Evolutionary conservation across 2,888 invertebrate genomes (phyloP).

Genomic region (Dioctria linearis): DNA sequence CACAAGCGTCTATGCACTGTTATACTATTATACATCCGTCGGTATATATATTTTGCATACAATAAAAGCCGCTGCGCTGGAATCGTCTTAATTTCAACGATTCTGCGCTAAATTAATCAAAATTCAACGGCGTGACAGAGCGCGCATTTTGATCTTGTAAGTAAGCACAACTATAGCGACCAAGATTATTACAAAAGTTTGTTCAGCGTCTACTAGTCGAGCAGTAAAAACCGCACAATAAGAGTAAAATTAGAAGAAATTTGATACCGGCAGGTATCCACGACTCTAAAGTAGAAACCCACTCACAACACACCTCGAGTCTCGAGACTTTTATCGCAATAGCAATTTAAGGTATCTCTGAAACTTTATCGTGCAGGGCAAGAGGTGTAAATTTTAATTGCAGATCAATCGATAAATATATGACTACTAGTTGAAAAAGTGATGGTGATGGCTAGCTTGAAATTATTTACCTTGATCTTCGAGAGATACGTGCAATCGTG

Average conservation of each 20-base stretch:
- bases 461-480: background rate
- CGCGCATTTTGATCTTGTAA: slow-evolving; percentile 18
- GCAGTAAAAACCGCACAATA: slow-evolving; percentile 51
- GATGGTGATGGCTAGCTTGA: background rate
- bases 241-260: slow-evolving; percentile 54
- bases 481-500: too few relatives aligned
- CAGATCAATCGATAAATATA: background rate
- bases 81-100: background rate
- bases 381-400: slow-evolving; percentile 31
- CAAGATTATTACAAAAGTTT: slow-evolving; percentile 42
- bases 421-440: background rate
- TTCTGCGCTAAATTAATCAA: slow-evolving; percentile 35
- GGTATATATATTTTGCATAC: slow-evolving; percentile 12
- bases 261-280: slow-evolving; percentile 39
- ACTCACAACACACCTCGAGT: background rate
- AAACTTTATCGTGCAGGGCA: slow-evolving; percentile 6
- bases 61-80: slow-evolving; percentile 10
- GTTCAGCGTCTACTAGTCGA: slow-evolving; percentile 34
- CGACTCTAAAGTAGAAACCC: background rate
- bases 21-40: background rate
- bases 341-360: background rate
- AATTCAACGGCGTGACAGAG: slow-evolving; percentile 29
- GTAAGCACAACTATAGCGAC: slow-evolving; percentile 8
- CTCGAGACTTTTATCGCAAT: slow-evolving; percentile 28
- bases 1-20: background rate